Base-by-base conservation (phyloP, 1,140 invertebrate species). In the Brachionus koreanus region DNA sequence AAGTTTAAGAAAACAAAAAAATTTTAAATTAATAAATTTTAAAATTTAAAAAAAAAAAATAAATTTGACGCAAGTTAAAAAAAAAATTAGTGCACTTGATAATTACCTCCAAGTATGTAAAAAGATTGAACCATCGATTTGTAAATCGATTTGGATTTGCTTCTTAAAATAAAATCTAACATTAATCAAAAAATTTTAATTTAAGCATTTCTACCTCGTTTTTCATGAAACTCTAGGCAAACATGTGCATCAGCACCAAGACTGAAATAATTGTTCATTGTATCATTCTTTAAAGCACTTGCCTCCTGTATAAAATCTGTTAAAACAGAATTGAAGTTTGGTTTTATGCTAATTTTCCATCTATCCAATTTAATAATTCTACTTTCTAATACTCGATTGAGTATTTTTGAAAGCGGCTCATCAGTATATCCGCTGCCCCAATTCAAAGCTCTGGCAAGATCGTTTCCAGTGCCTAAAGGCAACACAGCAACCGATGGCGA, bases 261-360 rank as follows among this genome's bases (percentile, higher is more conserved):
- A 12, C 95, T 97, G 88, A 96, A 99, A 88, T 99, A 99, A 89
- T 98, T 98, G 89, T 98, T 98, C 85, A 98, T 94, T 39, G 98
- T 95, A 87, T 95, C 96, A 23, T 98, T 89, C 1, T 96, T 96
- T 43, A 98, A 90, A 61, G 93, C 93, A 67, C 91, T 90, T 63
- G 74, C 83, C 42, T 91, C 91, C 39, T 91, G 42, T 25, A 12
- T 23, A 6, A 25, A 7, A 13, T 83, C 69, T 16, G 25, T 69
- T 23, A 33, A 19, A 3, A 13, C n/a, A 5, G 25, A 23, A 61
- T 79, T 19, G 7, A 6, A 37, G 37, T 79, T 79, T 5, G 46
- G 76, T 43, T 61, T 10, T 7, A 52, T 79, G 23, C 6, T 39
- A 10, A 79, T 37, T 37, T 79, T 57, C 76, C 76, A 79, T 65